Evolutionary conservation across 2,888 invertebrate species (phyloP), one percentile per base, ranked within the genome.

Genomic region (Cataglyphis rosenhaueri): DNA sequence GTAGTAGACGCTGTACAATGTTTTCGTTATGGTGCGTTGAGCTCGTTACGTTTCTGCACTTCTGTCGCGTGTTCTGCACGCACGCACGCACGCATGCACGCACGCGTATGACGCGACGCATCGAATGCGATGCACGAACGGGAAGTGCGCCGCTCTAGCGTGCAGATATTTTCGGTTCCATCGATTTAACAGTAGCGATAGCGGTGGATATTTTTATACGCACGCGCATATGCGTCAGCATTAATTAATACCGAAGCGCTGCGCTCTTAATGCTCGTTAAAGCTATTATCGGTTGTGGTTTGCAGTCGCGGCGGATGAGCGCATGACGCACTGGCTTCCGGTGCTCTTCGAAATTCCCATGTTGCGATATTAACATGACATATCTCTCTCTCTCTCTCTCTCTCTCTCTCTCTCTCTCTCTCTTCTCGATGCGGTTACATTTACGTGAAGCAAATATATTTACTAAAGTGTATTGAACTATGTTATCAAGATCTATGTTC

Each of bases 211-310:
- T 83, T 84, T 82, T 78, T 79, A 71, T 62, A 44, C 66, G 59
- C 62, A 75, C 81, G 64, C 66, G 41, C 64, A 21, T 76, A 64
- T 61, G 64, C 65, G 71, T 65, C 68, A 55, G 84, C 74, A 88
- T 90, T 91, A 90, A 91, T 92, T 91, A 90, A 89, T 90, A 89
- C 85, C 85, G 83, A 88, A 90, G 87, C 85, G 83, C 87, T 65
- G 38, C 83, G 85, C 78, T 75, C 83, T 82, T 59, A 59, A 84
- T 84, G 81, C 86, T 88, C 85, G 86, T 90, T 87, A 87, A 84
- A 65, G 84, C 86, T 86, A 87, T 87, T 86, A 87, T 87, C 83
- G 79, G 82, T 82, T 82, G 52, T 52, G 86, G 86, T 85, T 86
- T 84, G 83, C 74, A 82, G 82, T 83, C 78, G 73, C 84, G 82